Percentiles rank a stretch among this genome's conserved stretches.
Conservation (phyloP, 2,113 vertebrate species). For the Erpornis zantholeuca region DNA sequence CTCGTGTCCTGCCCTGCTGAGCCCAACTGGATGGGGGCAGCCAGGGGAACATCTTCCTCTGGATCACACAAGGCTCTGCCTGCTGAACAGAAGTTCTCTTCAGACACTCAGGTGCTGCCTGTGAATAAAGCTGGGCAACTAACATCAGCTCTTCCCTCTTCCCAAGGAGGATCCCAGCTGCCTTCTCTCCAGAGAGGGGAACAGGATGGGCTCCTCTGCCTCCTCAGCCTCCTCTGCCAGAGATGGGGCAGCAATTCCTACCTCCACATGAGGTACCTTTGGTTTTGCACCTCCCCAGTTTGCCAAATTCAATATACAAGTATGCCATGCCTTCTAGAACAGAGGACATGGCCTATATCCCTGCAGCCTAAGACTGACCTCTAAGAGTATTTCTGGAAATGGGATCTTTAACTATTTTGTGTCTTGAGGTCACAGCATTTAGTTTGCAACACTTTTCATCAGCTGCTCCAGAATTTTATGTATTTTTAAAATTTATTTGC, state of each 20-base stretch:
- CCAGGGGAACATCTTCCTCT: background rate
- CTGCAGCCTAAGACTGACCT: background rate
- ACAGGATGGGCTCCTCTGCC: background rate
- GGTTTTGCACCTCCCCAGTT: background rate
- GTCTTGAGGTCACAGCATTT: background rate
- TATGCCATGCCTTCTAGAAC: background rate
- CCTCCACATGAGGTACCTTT: fast-evolving
- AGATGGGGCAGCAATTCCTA: too few relatives aligned
- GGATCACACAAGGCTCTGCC: background rate
- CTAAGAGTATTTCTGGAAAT: background rate
- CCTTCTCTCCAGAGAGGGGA: too few relatives aligned
- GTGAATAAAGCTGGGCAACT: background rate
- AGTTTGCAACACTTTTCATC: background rate
- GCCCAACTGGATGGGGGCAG: background rate
- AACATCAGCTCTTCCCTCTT: background rate
- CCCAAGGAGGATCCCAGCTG: background rate
- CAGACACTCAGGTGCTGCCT: background rate
- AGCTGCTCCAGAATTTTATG: background rate
- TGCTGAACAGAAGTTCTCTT: background rate
- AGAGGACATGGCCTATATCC: background rate
- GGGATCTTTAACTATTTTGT: background rate
- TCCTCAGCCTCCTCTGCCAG: background rate
- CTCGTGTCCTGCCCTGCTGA: background rate
- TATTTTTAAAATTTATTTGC: background rate
- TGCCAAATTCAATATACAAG: background rate